These are phyloP conservation scores for Phalacrocorax aristotelis DNA, from an alignment of 2,113 vertebrate species.

Conservation along the genomic window DNA sequence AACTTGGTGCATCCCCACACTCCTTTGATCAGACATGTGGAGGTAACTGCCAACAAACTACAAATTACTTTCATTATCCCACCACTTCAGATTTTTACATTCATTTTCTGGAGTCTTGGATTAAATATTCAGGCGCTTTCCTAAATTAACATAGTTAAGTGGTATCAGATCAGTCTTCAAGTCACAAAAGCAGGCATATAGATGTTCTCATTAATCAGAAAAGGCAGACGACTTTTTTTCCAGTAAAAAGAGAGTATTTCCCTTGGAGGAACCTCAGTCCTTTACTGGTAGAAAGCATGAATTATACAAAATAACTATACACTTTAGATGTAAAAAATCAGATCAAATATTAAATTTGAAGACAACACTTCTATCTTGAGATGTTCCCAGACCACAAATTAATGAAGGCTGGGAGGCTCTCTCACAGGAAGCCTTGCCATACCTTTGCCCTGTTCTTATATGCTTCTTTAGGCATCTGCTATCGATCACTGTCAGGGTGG, in stretches of 20 bases:
- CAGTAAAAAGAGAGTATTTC: constrained; percentile 23
- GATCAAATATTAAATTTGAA: neutral
- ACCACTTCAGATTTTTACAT: neutral
- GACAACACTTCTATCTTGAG: neutral
- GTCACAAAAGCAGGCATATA: neutral
- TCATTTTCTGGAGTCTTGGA: neutral
- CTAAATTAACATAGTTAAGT: constrained; percentile 19
- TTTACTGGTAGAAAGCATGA: neutral
- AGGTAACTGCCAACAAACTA: neutral
- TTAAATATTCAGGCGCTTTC: neutral
- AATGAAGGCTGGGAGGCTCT: neutral
- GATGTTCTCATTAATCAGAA: constrained; percentile 29
- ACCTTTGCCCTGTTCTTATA: neutral
- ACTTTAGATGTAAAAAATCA: neutral
- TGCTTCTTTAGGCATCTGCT: neutral
- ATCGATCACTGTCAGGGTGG: neutral
- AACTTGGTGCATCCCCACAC: neutral
- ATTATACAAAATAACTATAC: constrained; percentile 24
- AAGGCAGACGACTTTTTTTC: constrained; percentile 47
- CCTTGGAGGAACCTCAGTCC: neutral
- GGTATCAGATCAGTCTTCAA: neutral
- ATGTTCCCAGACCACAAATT: constrained; percentile 17
- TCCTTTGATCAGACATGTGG: neutral
- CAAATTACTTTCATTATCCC: neutral
- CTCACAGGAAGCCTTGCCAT: neutral